Evolutionary conservation across 1,140 invertebrate species (phyloP).

Genomic region (Psix sp.): DNA sequence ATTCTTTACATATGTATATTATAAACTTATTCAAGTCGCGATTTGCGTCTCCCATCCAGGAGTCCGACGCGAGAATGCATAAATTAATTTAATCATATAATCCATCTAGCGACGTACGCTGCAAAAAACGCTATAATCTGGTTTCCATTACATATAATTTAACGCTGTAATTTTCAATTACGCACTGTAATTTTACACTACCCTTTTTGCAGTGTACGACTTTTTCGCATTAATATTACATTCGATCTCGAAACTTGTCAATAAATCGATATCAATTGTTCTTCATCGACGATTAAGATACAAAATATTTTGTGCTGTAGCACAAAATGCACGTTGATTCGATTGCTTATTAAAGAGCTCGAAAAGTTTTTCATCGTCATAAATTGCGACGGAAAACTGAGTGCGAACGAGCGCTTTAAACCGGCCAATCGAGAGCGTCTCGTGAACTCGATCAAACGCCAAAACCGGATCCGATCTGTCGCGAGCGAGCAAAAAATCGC

Average conservation of each 20-base stretch:
- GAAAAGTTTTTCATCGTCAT: conserved; percentile 21
- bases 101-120: conserved; percentile 7
- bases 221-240: too few species aligned
- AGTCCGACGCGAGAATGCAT: conserved; percentile 18
- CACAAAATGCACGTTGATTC: not conserved
- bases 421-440: conserved; percentile 66
- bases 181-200: too few species aligned
- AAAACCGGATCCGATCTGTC: conserved; percentile 67
- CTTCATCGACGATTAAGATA: not conserved
- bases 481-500: conserved; percentile 42
- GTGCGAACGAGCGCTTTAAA: conserved; percentile 63
- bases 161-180: too few species aligned
- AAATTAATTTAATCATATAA: conserved; percentile 49
- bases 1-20: conserved; percentile 60
- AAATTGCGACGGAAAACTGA: conserved; percentile 36
- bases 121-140: not conserved
- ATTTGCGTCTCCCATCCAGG: conserved; percentile 2
- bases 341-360: conserved; percentile 11
- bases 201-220: too few species aligned
- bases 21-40: conserved; percentile 38
- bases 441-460: conserved; percentile 70
- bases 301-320: not conserved
- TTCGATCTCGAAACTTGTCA: too few species aligned
- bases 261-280: too few species aligned
- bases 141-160: not conserved